Conservation (phyloP, 2,113 vertebrate genomes). For the Ictalurus punctatus region DNA sequence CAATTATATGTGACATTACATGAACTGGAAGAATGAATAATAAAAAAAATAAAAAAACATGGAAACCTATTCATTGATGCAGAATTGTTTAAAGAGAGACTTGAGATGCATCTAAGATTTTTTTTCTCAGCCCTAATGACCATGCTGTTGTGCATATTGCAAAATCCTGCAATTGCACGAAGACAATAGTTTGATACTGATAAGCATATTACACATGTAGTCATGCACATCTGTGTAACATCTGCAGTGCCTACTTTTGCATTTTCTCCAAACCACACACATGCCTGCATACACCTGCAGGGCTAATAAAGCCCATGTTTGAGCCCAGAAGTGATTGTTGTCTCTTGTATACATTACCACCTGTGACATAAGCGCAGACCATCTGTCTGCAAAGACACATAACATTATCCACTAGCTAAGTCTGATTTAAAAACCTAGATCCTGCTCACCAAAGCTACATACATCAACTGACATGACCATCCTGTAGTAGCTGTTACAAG, state of each 20-base stretch:
- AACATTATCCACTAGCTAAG: neutral
- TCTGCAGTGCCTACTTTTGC: neutral
- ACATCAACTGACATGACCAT: neutral
- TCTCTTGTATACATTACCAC: neutral
- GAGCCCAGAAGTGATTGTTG: neutral
- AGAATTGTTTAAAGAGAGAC: neutral
- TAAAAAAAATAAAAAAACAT: neutral
- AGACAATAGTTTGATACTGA: neutral
- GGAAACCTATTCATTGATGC: neutral
- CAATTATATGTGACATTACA: neutral
- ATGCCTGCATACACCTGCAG: neutral
- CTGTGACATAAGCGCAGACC: constrained; percentile 5
- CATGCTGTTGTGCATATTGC: neutral
- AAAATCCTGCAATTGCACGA: neutral
- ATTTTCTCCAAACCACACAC: neutral
- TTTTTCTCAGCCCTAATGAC: neutral
- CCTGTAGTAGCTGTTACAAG: neutral
- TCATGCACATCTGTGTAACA: constrained; percentile 18
- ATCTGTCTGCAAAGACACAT: neutral
- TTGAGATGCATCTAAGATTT: neutral
- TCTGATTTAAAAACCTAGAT: neutral
- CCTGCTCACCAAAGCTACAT: neutral
- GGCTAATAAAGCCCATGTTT: neutral
- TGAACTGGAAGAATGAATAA: neutral
- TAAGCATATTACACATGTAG: neutral